Evolutionary conservation across 2,797 vertebrate species (phyloP).

Genomic region (Phrynocephalus guinanensis): DNA sequence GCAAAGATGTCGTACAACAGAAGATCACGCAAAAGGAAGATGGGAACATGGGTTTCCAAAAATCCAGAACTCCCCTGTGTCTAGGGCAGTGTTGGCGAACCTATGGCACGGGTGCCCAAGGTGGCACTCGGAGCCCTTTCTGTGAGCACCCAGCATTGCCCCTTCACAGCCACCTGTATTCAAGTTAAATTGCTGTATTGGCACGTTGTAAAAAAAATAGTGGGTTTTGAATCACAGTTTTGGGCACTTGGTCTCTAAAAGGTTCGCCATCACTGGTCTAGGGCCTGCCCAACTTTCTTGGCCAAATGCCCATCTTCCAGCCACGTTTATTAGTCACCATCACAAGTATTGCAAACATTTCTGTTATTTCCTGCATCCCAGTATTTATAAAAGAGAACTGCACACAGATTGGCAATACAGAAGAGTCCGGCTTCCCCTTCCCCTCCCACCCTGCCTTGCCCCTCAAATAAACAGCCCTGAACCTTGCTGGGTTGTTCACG

Average conservation of each 20-base stretch:
- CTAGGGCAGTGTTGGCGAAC: no score
- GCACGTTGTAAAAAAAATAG: no score
- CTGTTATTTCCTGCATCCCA: slow-evolving; percentile 51
- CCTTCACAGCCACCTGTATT: no score
- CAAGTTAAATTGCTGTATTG: no score
- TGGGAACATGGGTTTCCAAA: background rate
- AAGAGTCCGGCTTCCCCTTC: slow-evolving; percentile 55
- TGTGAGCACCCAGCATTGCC: no score
- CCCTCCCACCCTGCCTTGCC: background rate
- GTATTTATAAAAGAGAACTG: slow-evolving; percentile 39
- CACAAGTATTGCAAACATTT: slow-evolving; percentile 56
- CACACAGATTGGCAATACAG: slow-evolving; percentile 37
- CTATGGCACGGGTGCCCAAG: no score
- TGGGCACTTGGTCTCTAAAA: no score
- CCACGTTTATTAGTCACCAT: slow-evolving; percentile 50
- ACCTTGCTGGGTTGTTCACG: slow-evolving; percentile 47
- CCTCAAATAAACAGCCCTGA: slow-evolving; percentile 57
- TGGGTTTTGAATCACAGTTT: no score
- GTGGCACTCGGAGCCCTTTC: no score
- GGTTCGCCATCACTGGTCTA: no score
- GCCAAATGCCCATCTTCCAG: slow-evolving; percentile 33
- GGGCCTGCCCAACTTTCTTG: background rate
- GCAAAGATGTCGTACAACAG: background rate
- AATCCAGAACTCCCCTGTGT: background rate
- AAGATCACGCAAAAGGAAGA: background rate